A percentile compares a stretch with the other conserved stretches of the same genome.
Conservation (phyloP, 2,888 invertebrate species). For the Pharmacophagus antenor region DNA sequence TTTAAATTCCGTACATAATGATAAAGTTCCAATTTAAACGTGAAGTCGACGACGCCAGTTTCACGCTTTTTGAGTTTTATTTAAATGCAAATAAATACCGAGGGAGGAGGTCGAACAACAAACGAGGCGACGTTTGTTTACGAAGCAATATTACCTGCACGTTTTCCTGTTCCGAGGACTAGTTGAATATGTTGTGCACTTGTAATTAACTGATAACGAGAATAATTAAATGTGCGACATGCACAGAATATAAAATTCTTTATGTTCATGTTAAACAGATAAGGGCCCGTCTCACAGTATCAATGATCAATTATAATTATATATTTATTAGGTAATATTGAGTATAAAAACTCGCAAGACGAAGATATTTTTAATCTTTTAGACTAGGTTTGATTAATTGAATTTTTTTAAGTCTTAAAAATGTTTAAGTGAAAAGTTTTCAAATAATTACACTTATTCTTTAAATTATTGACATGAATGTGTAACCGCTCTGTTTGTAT, state of each 20-base stretch:
- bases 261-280: conserved; percentile 22
- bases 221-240: conserved; percentile 28
- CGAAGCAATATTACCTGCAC: conserved; percentile 30
- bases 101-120: conserved; percentile 16
- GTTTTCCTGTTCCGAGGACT: conserved; percentile 38
- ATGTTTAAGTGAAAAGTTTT: too few relatives aligned
- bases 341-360: background rate
- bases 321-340: background rate
- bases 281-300: background rate
- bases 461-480: too few relatives aligned
- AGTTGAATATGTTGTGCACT: conserved; percentile 34
- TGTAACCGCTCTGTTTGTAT: too few relatives aligned
- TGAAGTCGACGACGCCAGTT: conserved; percentile 1
- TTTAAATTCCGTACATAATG: conserved; percentile 7
- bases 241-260: conserved; percentile 26
- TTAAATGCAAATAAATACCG: conserved; percentile 16
- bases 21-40: conserved; percentile 9
- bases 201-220: conserved; percentile 30
- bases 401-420: too few relatives aligned
- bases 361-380: background rate
- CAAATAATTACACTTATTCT: too few relatives aligned
- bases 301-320: background rate
- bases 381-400: too few relatives aligned
- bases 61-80: conserved; percentile 3
- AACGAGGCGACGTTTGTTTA: conserved; percentile 27